Conservation (phyloP, 37 sponge, comb jelly and placozoan genomes). For the Beroe forskalii region DNA sequence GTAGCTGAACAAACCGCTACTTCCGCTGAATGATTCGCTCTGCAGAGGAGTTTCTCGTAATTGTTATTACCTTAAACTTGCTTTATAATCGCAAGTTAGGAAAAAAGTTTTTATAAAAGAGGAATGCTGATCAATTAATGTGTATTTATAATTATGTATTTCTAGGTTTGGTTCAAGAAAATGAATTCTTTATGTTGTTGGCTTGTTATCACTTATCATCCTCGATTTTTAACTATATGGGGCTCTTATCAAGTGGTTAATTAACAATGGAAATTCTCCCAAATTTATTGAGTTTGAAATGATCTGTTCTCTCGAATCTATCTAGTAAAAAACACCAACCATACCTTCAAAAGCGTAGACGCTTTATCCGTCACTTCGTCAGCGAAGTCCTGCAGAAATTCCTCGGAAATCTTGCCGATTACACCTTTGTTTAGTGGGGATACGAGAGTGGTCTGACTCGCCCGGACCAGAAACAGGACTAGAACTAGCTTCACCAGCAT, state of each 20-base stretch:
- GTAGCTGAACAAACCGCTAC: not conserved
- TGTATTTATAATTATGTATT: too few relatives aligned
- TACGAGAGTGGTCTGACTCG: not conserved
- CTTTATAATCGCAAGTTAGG: too few relatives aligned
- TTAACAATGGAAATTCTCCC: not conserved
- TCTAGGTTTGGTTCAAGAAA: too few relatives aligned
- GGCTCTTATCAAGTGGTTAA: too few relatives aligned
- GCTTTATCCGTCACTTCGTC: not conserved
- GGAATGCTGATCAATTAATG: too few relatives aligned
- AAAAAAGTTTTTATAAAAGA: too few relatives aligned
- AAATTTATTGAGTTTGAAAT: not conserved
- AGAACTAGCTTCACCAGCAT: not conserved
- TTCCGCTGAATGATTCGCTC: too few relatives aligned
- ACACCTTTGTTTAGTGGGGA: not conserved
- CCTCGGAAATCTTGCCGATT: not conserved
- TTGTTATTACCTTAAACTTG: not conserved
- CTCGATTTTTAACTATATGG: too few relatives aligned
- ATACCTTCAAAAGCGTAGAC: not conserved
- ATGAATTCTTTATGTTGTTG: too few relatives aligned
- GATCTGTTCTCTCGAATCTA: not conserved
- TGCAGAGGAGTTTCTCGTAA: too few relatives aligned
- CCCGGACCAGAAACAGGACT: not conserved
- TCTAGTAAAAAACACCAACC: not conserved
- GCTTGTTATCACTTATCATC: too few relatives aligned
- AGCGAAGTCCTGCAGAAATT: constrained; percentile 16